Base-by-base conservation (phyloP, 2,888 invertebrate genomes). In the Drosophila subsilvestris region DNA sequence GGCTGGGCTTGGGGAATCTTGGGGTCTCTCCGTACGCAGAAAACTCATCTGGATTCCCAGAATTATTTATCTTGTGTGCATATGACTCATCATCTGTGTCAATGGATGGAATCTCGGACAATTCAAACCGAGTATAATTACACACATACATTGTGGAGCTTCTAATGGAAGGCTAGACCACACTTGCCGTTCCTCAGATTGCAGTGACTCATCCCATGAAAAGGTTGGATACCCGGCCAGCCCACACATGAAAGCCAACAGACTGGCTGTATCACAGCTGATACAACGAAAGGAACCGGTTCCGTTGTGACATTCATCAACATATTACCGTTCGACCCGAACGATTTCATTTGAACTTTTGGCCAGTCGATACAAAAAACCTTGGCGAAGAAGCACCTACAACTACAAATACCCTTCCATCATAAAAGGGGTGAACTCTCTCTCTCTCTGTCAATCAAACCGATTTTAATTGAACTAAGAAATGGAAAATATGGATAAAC, bases 41-140 rank as follows among this genome's bases (percentile, higher is more conserved):
- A 87, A 85, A 80, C 79, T 87, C 85, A 85, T 87, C 18, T 48
- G 43, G 70, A 76, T 85, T 85, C 82, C 75, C 32, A 53, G 84
- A 85, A 87, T 37, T 63, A 55, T 56, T 66, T 66, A 72, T 73
- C 57, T 78, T 53, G 18, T 37, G n/a, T 9, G 32, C 8, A 18
- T 10, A 54, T 83, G 83, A 83, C 44, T 83, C 83, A 83, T 83
- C 83, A 83, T 57, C n/a, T 2, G 50, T 7, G 48, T 3, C 70
- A 56, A 57, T 47, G 20, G 47, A 10, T 61, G 66, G 66, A 68
- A 67, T 76, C 69, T 45, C 60, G 60, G 47, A 8, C 55, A 69
- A 60, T 66, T 25, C 49, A 56, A 62, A 57, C 63, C 56, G 62
- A 55, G 53, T 78, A 65, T 70, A 75, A 75, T 79, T 79, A 71